Percentiles rank a stretch among this genome's conserved stretches.
Evolutionary conservation across 2,888 invertebrate species (phyloP).

Genomic region (Leuctra nigra): DNA sequence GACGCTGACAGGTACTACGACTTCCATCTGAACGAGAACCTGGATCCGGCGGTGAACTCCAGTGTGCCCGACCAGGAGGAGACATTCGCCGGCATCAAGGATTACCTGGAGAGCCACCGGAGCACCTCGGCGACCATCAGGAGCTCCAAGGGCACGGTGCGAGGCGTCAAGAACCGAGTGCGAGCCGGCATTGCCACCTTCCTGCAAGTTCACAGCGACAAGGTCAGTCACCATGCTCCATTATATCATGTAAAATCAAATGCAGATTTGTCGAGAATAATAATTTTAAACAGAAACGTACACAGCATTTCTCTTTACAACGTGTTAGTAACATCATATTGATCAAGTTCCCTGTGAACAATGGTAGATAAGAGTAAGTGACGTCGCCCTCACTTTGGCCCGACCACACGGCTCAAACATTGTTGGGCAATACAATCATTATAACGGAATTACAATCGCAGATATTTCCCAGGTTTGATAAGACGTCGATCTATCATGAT

Average conservation of each 20-base stretch:
- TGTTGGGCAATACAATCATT: too few species aligned
- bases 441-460: too few species aligned
- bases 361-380: too few species aligned
- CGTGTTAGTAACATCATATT: too few species aligned
- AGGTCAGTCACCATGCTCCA: constrained; percentile 57
- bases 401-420: too few species aligned
- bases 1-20: constrained; percentile 75
- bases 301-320: too few species aligned
- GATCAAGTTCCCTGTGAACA: too few species aligned
- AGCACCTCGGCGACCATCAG: constrained; percentile 71
- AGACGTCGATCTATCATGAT: too few species aligned
- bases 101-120: constrained; percentile 48
- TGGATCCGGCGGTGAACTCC: constrained; percentile 28
- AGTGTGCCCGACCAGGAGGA: constrained; percentile 43
- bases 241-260: not conserved
- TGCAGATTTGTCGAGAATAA: too few species aligned
- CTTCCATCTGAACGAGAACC: constrained; percentile 73
- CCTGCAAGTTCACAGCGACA: constrained; percentile 70
- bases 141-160: constrained; percentile 86
- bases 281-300: too few species aligned
- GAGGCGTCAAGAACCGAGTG: constrained; percentile 91
- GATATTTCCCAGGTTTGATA: too few species aligned
- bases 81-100: constrained; percentile 74
- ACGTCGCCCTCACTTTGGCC: too few species aligned
- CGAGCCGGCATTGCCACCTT: constrained; percentile 94